phyloP scores from a whole-genome alignment of 2,113 vertebrate species.

The Brachyistius frenatus region DNA sequence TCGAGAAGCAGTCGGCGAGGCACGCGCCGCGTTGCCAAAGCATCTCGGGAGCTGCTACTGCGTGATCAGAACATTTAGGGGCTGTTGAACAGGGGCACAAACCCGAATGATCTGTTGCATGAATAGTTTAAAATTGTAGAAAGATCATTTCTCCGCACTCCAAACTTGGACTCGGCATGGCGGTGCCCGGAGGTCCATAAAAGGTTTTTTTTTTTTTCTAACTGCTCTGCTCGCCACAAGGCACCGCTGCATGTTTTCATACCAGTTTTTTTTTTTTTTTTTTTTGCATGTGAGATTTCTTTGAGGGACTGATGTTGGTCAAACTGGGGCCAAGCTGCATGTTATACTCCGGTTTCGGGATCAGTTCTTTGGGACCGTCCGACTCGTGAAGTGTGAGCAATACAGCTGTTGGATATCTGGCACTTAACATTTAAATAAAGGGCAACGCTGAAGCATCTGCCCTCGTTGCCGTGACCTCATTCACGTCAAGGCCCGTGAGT shows the following conservation, averaged over 20 bases:
- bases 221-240: too few relatives aligned
- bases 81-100: conserved; percentile 2
- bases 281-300: too few relatives aligned
- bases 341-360: background rate
- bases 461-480: background rate
- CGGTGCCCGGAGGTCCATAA: too few relatives aligned
- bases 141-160: conserved; percentile 4
- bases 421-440: background rate
- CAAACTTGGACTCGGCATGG: background rate
- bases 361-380: too few relatives aligned
- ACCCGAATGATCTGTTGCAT: conserved; percentile 19
- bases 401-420: conserved; percentile 11
- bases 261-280: too few relatives aligned
- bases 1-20: conserved; percentile 20
- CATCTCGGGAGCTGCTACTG: conserved; percentile 14
- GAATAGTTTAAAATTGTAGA: conserved; percentile 26
- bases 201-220: too few relatives aligned
- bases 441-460: background rate
- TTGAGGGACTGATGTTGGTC: too few relatives aligned
- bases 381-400: background rate
- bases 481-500: background rate
- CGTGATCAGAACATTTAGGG: background rate
- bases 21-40: conserved; percentile 20
- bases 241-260: too few relatives aligned
- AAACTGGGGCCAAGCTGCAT: too few relatives aligned